Evolutionary conservation across 2,113 vertebrate genomes (phyloP).

Genomic region (Scomber scombrus): DNA sequence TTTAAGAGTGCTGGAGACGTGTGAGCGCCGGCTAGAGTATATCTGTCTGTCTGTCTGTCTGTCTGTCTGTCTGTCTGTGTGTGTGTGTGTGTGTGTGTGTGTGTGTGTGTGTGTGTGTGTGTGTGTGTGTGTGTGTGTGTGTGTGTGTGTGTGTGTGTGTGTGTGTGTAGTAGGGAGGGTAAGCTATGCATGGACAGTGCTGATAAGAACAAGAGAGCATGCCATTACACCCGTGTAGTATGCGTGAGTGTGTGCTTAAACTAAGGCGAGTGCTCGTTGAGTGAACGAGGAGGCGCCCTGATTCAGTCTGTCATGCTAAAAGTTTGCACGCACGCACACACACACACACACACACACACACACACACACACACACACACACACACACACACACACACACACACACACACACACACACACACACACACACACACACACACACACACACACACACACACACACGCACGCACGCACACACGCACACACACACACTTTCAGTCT

Average conservation of each 20-base stretch:
- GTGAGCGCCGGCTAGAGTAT: slow-evolving; percentile 29
- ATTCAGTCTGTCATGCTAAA: slow-evolving; percentile 30
- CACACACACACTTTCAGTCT: slow-evolving; percentile 14
- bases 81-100: slow-evolving; percentile 23
- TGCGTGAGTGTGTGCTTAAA: slow-evolving; percentile 27
- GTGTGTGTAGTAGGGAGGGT: slow-evolving; percentile 24
- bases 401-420: slow-evolving; percentile 15
- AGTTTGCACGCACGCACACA: slow-evolving; percentile 32
- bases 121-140: slow-evolving; percentile 23
- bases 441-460: slow-evolving; percentile 5
- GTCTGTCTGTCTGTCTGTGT: slow-evolving; percentile 17
- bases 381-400: not conserved
- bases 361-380: slow-evolving; percentile 6
- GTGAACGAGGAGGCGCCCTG: slow-evolving; percentile 15
- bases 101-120: slow-evolving; percentile 16
- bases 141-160: slow-evolving; percentile 30
- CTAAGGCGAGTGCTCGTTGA: slow-evolving; percentile 20
- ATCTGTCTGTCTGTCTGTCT: slow-evolving; percentile 21
- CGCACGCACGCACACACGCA: too few relatives aligned
- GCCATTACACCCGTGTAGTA: slow-evolving; percentile 38
- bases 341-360: slow-evolving; percentile 11
- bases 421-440: slow-evolving; percentile 16
- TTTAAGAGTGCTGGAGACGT: slow-evolving; percentile 41
- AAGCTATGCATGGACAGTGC: slow-evolving; percentile 55
- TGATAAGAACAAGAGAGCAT: slow-evolving; percentile 60